A percentile compares a stretch with the other conserved stretches of the same genome.
phyloP scores from a whole-genome alignment of 2,113 vertebrate species.

The Reinhardtius hippoglossoides region DNA sequence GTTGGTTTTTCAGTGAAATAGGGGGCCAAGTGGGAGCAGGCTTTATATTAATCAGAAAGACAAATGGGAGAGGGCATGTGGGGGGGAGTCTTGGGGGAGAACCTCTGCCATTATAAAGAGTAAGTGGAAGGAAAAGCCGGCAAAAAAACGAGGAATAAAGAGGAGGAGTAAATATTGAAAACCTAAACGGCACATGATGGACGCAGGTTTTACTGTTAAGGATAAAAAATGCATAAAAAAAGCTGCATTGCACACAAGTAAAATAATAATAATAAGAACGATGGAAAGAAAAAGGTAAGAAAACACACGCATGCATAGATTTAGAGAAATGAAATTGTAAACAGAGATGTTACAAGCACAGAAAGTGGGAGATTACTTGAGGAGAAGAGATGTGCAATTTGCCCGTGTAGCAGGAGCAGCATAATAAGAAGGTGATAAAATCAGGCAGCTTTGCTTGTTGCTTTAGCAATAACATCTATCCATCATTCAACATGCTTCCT shows the following conservation, averaged over 20 bases:
- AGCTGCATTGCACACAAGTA: background rate
- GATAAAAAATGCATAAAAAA: background rate
- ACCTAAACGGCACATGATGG: slow-evolving; percentile 30
- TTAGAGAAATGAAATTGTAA: slow-evolving; percentile 13
- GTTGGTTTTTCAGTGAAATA: slow-evolving; percentile 64
- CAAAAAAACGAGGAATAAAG: slow-evolving; percentile 32
- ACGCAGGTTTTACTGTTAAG: slow-evolving; percentile 36
- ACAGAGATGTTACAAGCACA: slow-evolving; percentile 7
- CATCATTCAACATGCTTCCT: slow-evolving; percentile 54
- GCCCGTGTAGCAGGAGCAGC: slow-evolving; percentile 15
- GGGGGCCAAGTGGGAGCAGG: slow-evolving; percentile 57
- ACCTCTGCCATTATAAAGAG: slow-evolving; percentile 50
- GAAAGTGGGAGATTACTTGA: slow-evolving; percentile 32
- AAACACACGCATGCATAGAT: slow-evolving; percentile 15
- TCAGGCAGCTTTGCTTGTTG: slow-evolving; percentile 59
- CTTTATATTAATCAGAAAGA: slow-evolving; percentile 77
- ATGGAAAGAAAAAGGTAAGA: slow-evolving; percentile 8
- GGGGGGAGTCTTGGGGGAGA: slow-evolving; percentile 66
- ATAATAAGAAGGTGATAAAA: slow-evolving; percentile 66
- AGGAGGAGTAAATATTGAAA: slow-evolving; percentile 46
- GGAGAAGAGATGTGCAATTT: slow-evolving; percentile 72
- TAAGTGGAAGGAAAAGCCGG: slow-evolving; percentile 61
- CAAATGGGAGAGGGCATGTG: slow-evolving; percentile 62
- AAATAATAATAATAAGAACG: background rate
- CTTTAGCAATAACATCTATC: slow-evolving; percentile 62